These are phyloP conservation scores for Catharus bicknelli DNA, from an alignment of 2,113 vertebrate genomes.

Conservation along the genomic window DNA sequence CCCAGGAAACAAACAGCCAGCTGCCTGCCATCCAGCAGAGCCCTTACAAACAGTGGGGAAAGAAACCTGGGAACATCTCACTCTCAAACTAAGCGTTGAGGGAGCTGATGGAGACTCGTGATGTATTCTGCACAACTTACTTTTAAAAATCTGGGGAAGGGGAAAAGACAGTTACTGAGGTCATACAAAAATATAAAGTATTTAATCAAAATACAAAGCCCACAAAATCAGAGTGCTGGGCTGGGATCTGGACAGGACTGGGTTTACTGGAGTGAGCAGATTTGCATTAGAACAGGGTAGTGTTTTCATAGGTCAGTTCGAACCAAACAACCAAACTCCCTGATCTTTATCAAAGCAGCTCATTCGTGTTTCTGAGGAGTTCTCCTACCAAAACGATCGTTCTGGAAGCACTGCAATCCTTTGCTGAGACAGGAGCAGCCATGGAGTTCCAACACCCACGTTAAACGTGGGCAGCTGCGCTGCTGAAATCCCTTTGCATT, in stretches of 20 bases:
- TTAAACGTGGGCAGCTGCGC: neutral
- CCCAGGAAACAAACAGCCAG: neutral
- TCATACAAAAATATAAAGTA: neutral
- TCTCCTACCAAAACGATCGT: neutral
- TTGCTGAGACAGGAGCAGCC: neutral
- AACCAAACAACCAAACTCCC: neutral
- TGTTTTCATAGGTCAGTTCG: neutral
- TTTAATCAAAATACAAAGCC: neutral
- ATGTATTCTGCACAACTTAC: neutral
- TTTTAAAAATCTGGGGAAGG: neutral
- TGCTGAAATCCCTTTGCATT: neutral
- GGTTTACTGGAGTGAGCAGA: neutral
- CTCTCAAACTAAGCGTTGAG: fast-evolving
- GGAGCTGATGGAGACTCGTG: neutral
- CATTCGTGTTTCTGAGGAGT: neutral
- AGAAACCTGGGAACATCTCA: neutral
- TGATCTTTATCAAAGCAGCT: neutral
- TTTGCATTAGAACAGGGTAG: neutral
- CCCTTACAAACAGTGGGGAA: fast-evolving
- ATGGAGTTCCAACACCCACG: neutral
- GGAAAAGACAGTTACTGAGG: neutral
- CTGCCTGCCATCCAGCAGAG: neutral
- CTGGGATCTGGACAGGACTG: neutral
- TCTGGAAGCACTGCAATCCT: neutral
- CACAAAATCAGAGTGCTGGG: neutral